phyloP scores from a whole-genome alignment of 2,888 invertebrate genomes.

The Sarcophaga carnaria region DNA sequence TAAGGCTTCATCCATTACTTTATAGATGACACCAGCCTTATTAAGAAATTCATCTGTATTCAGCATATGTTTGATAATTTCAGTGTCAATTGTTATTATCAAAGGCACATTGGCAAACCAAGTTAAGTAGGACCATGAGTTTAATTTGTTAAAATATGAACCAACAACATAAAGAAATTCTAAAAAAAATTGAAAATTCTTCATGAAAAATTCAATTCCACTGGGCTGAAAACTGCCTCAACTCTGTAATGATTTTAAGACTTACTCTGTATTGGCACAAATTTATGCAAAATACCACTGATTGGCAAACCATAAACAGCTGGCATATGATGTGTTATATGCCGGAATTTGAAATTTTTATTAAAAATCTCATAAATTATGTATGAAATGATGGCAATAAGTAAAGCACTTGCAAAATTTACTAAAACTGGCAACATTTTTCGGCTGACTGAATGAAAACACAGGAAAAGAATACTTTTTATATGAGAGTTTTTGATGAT shows the following conservation, averaged over 20 bases:
- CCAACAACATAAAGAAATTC: conserved; percentile 32
- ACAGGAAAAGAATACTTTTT: not conserved
- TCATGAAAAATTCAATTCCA: not conserved
- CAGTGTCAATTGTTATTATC: conserved; percentile 65
- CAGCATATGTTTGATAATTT: conserved; percentile 61
- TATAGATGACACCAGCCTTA: conserved; percentile 57
- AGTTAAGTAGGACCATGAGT: conserved; percentile 44
- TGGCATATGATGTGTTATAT: conserved; percentile 26
- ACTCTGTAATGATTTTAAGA: not conserved
- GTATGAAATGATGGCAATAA: not conserved
- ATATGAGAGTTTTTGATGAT: not conserved
- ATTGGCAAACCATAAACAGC: conserved; percentile 55
- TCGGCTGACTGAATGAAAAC: not conserved
- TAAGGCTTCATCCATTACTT: conserved; percentile 42
- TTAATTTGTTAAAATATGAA: conserved; percentile 41
- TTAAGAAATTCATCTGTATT: conserved; percentile 67
- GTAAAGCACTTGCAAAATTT: not conserved
- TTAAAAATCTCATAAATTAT: not conserved
- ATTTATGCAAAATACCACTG: conserved; percentile 46
- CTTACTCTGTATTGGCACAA: conserved; percentile 49
- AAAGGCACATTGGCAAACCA: conserved; percentile 67
- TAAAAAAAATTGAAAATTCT: not conserved
- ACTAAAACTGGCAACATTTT: not conserved
- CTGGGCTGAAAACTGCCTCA: no score
- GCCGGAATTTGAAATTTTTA: conserved; percentile 12